Evolutionary conservation across 2,797 vertebrate genomes (phyloP).

Genomic region (Lepus oiostolus): DNA sequence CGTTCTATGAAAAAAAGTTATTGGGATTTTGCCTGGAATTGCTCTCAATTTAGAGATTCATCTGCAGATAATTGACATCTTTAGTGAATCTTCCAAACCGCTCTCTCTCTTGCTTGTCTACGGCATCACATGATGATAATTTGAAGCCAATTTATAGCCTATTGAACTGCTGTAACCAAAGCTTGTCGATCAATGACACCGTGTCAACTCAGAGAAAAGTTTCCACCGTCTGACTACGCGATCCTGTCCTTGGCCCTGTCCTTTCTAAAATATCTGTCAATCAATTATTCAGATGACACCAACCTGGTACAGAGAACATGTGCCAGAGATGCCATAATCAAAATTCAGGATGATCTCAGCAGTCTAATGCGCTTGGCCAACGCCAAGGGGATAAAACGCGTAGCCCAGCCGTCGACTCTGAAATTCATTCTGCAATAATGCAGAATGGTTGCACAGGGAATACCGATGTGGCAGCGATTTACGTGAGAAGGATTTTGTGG

Average conservation of each 20-base stretch:
- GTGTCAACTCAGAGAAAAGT: constrained; percentile 51
- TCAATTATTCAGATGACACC: constrained; percentile 67
- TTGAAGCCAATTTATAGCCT: constrained; percentile 31
- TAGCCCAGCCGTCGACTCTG: not conserved
- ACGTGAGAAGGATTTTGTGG: constrained; percentile 51
- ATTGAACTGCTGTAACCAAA: constrained; percentile 18
- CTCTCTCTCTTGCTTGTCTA: not conserved
- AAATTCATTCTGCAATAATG: constrained; percentile 62
- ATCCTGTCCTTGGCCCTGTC: constrained; percentile 62
- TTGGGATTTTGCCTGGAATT: constrained; percentile 56
- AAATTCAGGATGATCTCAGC: constrained; percentile 63
- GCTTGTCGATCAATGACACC: constrained; percentile 32
- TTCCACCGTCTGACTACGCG: not conserved
- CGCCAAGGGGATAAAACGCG: constrained; percentile 50
- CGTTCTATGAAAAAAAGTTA: constrained; percentile 19
- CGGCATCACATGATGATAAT: constrained; percentile 8
- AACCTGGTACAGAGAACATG: not conserved
- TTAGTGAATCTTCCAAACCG: not conserved
- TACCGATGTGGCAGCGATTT: not conserved
- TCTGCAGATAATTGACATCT: not conserved
- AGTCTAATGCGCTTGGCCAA: not conserved
- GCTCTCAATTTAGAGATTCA: constrained; percentile 29
- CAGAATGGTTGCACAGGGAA: constrained; percentile 44
- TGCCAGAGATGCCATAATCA: constrained; percentile 58
- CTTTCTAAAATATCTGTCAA: constrained; percentile 63